Conservation (phyloP, 2,888 invertebrate species). For the Apeira syringaria region DNA sequence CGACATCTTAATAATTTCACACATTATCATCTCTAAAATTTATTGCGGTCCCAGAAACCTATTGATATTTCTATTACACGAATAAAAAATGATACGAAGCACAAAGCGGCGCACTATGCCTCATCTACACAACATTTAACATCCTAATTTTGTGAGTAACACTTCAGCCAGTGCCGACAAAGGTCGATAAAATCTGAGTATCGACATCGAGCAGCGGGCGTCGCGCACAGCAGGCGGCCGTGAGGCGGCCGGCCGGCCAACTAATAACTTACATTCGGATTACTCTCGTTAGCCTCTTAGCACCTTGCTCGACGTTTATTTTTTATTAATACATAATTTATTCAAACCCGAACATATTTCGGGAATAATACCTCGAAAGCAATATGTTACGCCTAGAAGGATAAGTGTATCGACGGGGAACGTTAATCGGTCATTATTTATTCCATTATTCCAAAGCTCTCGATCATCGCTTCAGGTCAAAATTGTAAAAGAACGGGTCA, state of each 20-base stretch:
- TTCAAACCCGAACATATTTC: slow-evolving; percentile 72
- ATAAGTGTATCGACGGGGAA: slow-evolving; percentile 54
- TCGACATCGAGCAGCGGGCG: slow-evolving; percentile 71
- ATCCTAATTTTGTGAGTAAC: slow-evolving; percentile 80
- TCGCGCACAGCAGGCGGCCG: slow-evolving; percentile 67
- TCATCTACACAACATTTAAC: slow-evolving; percentile 79
- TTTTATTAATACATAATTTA: slow-evolving; percentile 79
- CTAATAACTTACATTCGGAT: slow-evolving; percentile 81
- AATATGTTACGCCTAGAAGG: slow-evolving; percentile 70
- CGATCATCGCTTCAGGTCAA: slow-evolving; percentile 44
- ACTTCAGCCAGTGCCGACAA: slow-evolving; percentile 80
- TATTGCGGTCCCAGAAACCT: slow-evolving; percentile 47
- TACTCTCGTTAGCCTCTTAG: slow-evolving; percentile 82
- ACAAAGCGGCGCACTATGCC: slow-evolving; percentile 68
- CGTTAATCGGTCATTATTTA: slow-evolving; percentile 54
- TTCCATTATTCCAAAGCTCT: slow-evolving; percentile 52
- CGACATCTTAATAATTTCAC: slow-evolving; percentile 46
- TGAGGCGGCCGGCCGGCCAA: slow-evolving; percentile 60
- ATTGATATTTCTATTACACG: slow-evolving; percentile 73
- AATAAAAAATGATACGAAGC: slow-evolving; percentile 42
- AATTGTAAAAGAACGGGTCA: slow-evolving; percentile 4
- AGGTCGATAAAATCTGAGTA: slow-evolving; percentile 73
- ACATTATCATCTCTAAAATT: slow-evolving; percentile 53
- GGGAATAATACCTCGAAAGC: slow-evolving; percentile 71
- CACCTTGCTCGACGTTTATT: slow-evolving; percentile 76